A percentile compares a stretch with the other conserved stretches of the same genome.
These are phyloP conservation scores for Netelia fuscicornis DNA, from an alignment of 2,888 invertebrate genomes.

Conservation along the genomic window DNA sequence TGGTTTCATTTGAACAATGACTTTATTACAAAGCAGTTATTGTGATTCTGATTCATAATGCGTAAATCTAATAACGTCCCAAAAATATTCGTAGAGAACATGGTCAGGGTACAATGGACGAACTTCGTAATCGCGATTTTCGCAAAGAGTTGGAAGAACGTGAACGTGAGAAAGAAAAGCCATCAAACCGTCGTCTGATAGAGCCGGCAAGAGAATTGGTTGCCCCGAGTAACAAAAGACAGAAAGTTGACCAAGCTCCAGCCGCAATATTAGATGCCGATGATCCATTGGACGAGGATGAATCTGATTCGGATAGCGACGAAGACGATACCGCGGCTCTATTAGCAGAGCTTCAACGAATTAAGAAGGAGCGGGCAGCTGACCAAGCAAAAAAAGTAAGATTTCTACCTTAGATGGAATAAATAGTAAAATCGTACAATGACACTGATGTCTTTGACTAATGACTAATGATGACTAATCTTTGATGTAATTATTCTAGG, in stretches of 20 bases:
- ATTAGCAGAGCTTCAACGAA: conserved; percentile 96
- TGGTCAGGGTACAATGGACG: conserved; percentile 97
- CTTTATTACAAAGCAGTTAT: background rate
- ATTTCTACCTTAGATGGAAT: background rate
- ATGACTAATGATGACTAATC: too few species aligned
- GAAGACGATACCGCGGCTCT: conserved; percentile 96
- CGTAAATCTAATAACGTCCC: conserved; percentile 37
- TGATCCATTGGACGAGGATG: conserved; percentile 96
- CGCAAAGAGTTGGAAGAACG: conserved; percentile 98
- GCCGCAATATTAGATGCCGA: conserved; percentile 98
- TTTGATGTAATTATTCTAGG: conserved; percentile 85
- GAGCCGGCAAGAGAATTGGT: conserved; percentile 81
- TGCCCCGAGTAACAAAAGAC: conserved; percentile 87
- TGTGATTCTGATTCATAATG: background rate
- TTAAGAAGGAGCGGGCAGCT: conserved; percentile 97
- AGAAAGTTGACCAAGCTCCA: conserved; percentile 91
- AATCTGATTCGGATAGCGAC: conserved; percentile 93
- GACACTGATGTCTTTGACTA: background rate
- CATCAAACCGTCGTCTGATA: conserved; percentile 84
- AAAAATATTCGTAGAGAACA: conserved; percentile 90
- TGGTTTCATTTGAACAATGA: background rate
- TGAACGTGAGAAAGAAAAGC: conserved; percentile 91
- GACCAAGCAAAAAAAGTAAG: conserved; percentile 92
- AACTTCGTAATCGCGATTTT: conserved; percentile 95
- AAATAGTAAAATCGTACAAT: background rate